Conservation (phyloP, 2,113 vertebrate species). For the human region GRCh38 chr20:11278501-11279000, state of each 20-base stretch:
- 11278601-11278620: background rate
- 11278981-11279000: background rate
- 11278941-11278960: background rate
- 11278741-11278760: background rate
- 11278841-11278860: background rate
- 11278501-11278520: background rate
- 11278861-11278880: background rate
- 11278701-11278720: background rate
- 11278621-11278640: background rate
- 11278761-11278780: background rate
- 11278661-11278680: background rate
- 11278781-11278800: background rate
- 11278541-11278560: background rate
- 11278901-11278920: background rate
- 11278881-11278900: background rate
- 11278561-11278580: background rate
- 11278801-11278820: background rate
- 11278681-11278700: background rate
- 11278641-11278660: background rate
- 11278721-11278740: background rate
- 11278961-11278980: background rate
- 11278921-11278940: background rate
- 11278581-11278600: background rate
- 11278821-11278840: background rate
- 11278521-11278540: background rate